Evolutionary conservation across 2,113 vertebrate species (phyloP).

Genomic region (Salvelinus alpinus): DNA sequence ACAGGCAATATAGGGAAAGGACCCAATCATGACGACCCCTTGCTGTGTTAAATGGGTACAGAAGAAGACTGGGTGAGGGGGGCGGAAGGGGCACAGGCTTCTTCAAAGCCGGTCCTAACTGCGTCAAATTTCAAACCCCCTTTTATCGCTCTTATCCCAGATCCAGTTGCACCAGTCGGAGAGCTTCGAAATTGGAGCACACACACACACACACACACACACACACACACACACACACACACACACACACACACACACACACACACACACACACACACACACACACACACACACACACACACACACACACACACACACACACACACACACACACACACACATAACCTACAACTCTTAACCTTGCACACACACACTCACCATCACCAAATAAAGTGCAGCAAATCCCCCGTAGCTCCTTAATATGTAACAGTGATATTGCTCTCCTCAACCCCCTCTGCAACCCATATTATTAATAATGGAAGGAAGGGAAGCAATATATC

Average conservation of each 20-base stretch:
- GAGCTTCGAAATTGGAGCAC: neutral
- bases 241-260: neutral
- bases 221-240: slow-evolving; percentile 24
- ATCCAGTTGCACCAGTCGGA: neutral
- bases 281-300: neutral
- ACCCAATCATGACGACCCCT: slow-evolving; percentile 14
- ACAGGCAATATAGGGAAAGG: slow-evolving; percentile 21
- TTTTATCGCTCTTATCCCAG: neutral
- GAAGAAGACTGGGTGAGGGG: neutral
- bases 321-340: slow-evolving; percentile 12
- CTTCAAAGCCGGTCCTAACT: slow-evolving; percentile 36
- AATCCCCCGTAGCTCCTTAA: slow-evolving; percentile 41
- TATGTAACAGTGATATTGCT: slow-evolving; percentile 50
- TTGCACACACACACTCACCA: neutral
- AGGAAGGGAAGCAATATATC: slow-evolving; percentile 72
- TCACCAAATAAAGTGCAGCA: slow-evolving; percentile 32
- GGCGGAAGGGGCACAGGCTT: neutral
- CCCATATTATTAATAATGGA: slow-evolving; percentile 74
- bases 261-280: neutral
- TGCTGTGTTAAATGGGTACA: slow-evolving; percentile 9
- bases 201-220: neutral
- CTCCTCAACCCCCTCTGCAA: slow-evolving; percentile 48
- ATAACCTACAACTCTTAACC: neutral
- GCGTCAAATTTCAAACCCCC: neutral
- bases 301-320: neutral